Evolutionary conservation across 92 coral and sea anemone genomes (phyloP).

Genomic region (Phenganax marumi): DNA sequence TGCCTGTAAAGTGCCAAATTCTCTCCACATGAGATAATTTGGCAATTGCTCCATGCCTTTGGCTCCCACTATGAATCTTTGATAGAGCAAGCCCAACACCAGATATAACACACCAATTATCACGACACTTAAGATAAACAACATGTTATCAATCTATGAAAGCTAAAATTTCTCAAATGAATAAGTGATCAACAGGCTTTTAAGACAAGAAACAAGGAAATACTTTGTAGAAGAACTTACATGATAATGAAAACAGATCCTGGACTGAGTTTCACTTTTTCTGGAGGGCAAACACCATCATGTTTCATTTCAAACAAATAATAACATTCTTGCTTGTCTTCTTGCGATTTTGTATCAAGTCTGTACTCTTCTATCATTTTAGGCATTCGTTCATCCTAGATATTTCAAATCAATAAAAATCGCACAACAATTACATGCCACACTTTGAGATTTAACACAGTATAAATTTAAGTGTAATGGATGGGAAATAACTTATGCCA

Average conservation of each 20-base stretch:
- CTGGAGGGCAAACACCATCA: constrained; percentile 68
- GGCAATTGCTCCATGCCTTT: constrained; percentile 94
- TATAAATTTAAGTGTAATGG: no score
- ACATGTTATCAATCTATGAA: not conserved
- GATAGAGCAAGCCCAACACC: constrained; percentile 80
- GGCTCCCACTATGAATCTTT: constrained; percentile 88
- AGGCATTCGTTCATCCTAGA: constrained; percentile 45
- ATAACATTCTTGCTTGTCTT: constrained; percentile 41
- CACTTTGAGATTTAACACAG: no score
- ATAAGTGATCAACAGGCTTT: not conserved
- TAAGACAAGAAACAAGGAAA: not conserved
- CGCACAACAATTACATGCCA: not conserved
- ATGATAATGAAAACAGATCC: constrained; percentile 77
- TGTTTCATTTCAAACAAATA: constrained; percentile 79
- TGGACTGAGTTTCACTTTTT: constrained; percentile 60
- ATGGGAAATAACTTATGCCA: no score
- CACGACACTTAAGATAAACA: constrained; percentile 57
- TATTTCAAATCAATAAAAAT: not conserved
- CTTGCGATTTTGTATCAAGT: not conserved
- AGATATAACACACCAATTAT: constrained; percentile 71
- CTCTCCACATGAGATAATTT: constrained; percentile 82
- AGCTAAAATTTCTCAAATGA: not conserved
- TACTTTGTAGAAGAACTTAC: constrained; percentile 48
- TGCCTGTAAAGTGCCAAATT: constrained; percentile 86
- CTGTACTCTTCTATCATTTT: constrained; percentile 63